phyloP scores from a whole-genome alignment of 2,888 invertebrate genomes.

The Orchestes rusci region DNA sequence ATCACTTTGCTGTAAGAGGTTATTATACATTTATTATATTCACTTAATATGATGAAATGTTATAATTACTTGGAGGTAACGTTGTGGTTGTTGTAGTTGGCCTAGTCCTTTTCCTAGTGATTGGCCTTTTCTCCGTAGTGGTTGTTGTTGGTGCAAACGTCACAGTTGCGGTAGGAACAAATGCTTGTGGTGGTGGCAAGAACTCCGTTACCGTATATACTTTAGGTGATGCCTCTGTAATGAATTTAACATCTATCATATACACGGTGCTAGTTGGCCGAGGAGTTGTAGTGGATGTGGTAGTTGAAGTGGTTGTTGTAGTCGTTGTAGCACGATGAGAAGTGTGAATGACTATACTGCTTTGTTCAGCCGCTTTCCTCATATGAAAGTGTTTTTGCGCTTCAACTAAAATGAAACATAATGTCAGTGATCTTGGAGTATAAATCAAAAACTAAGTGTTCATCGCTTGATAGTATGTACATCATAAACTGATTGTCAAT shows the following conservation, averaged over 20 bases:
- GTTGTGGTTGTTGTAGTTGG: conserved; percentile 27
- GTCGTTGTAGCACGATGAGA: conserved; percentile 30
- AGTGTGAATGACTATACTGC: conserved; percentile 46
- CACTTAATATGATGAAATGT: too few relatives aligned
- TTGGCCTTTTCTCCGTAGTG: conserved; percentile 17
- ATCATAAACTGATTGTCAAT: too few relatives aligned
- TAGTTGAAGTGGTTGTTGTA: conserved; percentile 25
- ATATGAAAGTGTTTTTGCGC: conserved; percentile 83
- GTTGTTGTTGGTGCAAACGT: conserved; percentile 8
- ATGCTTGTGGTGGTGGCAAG: conserved; percentile 44
- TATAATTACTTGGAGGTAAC: conserved; percentile 29
- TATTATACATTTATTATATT: too few relatives aligned
- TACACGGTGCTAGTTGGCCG: conserved; percentile 23
- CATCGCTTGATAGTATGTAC: too few relatives aligned
- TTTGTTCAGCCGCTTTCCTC: conserved; percentile 49
- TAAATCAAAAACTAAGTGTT: too few relatives aligned
- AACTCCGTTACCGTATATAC: conserved; percentile 47
- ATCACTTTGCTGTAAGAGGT: too few relatives aligned
- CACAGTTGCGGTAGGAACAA: conserved; percentile 36
- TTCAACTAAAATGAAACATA: conserved; percentile 70
- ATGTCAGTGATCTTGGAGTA: conserved; percentile 10
- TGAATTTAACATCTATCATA: conserved; percentile 36
- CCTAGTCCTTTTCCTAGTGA: conserved; percentile 23
- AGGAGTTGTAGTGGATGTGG: conserved; percentile 25
- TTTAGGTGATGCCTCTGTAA: conserved; percentile 39